Base-by-base conservation (phyloP, 1,140 invertebrate genomes). In the Papilio xuthus region DNA sequence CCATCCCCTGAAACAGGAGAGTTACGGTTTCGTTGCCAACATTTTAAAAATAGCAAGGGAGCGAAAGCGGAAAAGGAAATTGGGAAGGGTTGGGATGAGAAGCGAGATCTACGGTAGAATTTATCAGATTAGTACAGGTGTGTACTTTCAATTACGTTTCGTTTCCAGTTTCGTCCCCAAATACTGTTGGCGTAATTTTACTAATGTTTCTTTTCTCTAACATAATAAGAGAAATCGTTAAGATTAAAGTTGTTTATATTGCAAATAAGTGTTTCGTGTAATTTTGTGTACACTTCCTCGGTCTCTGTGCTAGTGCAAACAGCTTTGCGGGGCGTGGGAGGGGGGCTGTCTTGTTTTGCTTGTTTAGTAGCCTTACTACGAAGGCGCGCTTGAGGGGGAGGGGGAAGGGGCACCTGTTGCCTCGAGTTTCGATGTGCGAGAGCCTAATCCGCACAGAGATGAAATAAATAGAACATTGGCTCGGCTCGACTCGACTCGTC, bases 401-500 rank as follows among this genome's bases (percentile, higher is more conserved):
- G 79, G 50, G 79, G 70, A 69, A 81, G 69, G 77, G 67, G 84
- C 82, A 88, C 85, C 87, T 90, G 88, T 90, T 91, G 89, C 88
- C 86, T 83, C 82, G 78, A 82, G 79, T 85, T 87, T 85, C 84
- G 83, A 86, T 81, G 86, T 78, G 83, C 78, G 80, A 82, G 82
- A 80, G 85, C 85, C 87, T 89, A 89, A 90, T 90, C 88, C 88
- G 81, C 53, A 74, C 83, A 78, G 84, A 89, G 85, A 89, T 89
- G 88, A 86, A 91, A 89, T 90, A 89, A 88, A 90, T 87, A 88
- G 86, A 83, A 84, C 85, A 84, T 86, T 82, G 84, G 81, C 83
- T 83, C 79, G 67, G 71, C 77, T 81, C 63, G 26, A 56, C 60
- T 67, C 60, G 60, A 23, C 60, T 67, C 77, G 80, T 80, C 81